phyloP scores from a whole-genome alignment of 2,888 invertebrate genomes.

The Auanema freiburgensis region DNA sequence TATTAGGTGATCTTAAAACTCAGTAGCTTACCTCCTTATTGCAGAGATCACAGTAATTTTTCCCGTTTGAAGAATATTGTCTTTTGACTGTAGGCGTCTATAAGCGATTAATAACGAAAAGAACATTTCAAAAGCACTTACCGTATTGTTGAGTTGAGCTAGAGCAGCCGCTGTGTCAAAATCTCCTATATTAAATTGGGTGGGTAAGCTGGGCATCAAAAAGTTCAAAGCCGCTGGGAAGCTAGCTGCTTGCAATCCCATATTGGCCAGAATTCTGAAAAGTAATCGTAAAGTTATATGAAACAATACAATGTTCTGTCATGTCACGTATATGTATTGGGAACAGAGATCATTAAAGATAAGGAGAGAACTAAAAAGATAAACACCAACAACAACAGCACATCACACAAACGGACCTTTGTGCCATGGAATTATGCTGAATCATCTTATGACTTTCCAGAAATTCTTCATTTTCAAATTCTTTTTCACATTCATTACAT shows the following conservation, averaged over 20 bases:
- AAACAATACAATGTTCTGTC: conserved; percentile 20
- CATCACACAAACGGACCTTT: conserved; percentile 8
- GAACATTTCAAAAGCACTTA: too few relatives aligned
- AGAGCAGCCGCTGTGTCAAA: conserved; percentile 17
- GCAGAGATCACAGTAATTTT: conserved; percentile 65
- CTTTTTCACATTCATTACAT: conserved; percentile 95
- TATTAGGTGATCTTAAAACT: conserved; percentile 1
- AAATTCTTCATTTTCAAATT: conserved; percentile 98
- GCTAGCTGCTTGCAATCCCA: conserved; percentile 11
- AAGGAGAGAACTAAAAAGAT: too few relatives aligned
- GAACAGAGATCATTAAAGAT: conserved; percentile 1
- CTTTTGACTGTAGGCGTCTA: conserved; percentile 40
- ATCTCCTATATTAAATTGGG: conserved; percentile 14
- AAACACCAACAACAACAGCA: too few relatives aligned
- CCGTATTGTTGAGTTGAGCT: conserved; percentile 7
- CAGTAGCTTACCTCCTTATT: conserved; percentile 57
- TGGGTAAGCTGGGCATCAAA: conserved; percentile 9
- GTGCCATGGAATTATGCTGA: conserved; percentile 78
- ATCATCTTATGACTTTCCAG: conserved; percentile 96
- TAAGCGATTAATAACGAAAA: neutral
- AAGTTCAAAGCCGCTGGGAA: conserved; percentile 7
- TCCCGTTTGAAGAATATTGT: conserved; percentile 59
- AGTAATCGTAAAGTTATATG: neutral
- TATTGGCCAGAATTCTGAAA: conserved; percentile 8
- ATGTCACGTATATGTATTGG: conserved; percentile 14